Evolutionary conservation across 2,113 vertebrate genomes (phyloP).

Genomic region (Spea bombifrons): DNA sequence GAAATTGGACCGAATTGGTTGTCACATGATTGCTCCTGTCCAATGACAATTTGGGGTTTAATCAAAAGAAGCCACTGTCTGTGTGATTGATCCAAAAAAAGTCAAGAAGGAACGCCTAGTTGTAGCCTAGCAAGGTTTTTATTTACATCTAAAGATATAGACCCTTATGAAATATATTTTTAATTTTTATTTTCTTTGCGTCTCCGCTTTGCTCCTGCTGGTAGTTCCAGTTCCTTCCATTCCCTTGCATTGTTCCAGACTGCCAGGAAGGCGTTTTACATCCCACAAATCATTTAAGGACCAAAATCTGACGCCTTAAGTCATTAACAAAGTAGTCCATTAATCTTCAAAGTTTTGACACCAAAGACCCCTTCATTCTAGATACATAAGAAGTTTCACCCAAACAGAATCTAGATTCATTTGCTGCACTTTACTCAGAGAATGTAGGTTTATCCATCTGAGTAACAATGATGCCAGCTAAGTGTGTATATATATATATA

Average conservation of each 20-base stretch:
- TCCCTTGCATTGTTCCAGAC: constrained; percentile 86
- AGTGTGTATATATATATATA: constrained; percentile 19
- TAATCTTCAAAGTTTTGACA: constrained; percentile 88
- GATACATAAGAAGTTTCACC: constrained; percentile 67
- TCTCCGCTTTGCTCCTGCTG: constrained; percentile 58
- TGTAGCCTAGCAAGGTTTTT: constrained; percentile 86
- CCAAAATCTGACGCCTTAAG: constrained; percentile 78
- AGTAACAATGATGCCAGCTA: constrained; percentile 50
- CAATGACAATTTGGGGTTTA: constrained; percentile 99
- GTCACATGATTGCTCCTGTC: constrained; percentile 99
- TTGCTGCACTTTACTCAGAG: constrained; percentile 48
- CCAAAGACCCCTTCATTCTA: constrained; percentile 63
- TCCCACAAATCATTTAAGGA: constrained; percentile 84
- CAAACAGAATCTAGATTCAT: constrained; percentile 55
- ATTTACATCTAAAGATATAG: constrained; percentile 68
- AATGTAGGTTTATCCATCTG: constrained; percentile 55
- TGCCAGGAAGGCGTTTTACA: constrained; percentile 86
- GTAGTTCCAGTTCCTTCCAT: constrained; percentile 66
- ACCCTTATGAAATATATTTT: neutral
- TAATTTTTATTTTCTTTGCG: constrained; percentile 52
- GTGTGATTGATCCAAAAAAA: constrained; percentile 98
- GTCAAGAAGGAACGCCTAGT: constrained; percentile 93
- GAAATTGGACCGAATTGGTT: constrained; percentile 97
- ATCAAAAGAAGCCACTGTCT: constrained; percentile 99
- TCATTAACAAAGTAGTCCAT: constrained; percentile 87